These are phyloP conservation scores for Andrena fulva DNA, from an alignment of 2,888 invertebrate genomes.

Conservation along the genomic window DNA sequence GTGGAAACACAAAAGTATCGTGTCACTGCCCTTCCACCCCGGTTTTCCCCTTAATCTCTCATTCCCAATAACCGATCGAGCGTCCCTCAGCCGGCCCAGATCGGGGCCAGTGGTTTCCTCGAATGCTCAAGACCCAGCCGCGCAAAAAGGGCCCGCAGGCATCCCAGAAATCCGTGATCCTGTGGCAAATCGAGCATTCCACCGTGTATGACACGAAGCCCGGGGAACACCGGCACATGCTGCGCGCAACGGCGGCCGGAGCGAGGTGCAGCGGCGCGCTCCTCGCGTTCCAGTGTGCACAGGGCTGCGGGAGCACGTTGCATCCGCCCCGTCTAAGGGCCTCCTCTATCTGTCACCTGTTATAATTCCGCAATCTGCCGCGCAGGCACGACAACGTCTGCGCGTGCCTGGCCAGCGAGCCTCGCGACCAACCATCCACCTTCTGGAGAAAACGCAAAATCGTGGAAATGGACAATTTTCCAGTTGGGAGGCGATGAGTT, in stretches of 20 bases:
- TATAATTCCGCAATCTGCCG: constrained; percentile 82
- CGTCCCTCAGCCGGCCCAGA: too few relatives aligned
- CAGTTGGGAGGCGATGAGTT: too few relatives aligned
- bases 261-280: constrained; percentile 6
- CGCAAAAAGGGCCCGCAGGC: background rate
- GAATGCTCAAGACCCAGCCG: too few relatives aligned
- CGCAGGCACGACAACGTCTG: constrained; percentile 23
- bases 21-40: too few relatives aligned
- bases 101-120: too few relatives aligned
- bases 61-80: too few relatives aligned
- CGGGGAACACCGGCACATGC: constrained; percentile 43
- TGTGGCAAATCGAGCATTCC: constrained; percentile 27
- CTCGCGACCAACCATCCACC: background rate
- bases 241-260: constrained; percentile 20
- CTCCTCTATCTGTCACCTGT: constrained; percentile 83
- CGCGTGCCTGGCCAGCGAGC: constrained; percentile 6
- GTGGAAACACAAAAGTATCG: too few relatives aligned
- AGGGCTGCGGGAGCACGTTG: constrained; percentile 70
- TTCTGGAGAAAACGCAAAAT: background rate
- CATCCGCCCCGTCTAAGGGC: constrained; percentile 76
- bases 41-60: too few relatives aligned
- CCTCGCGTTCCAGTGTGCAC: constrained; percentile 61
- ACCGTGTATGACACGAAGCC: constrained; percentile 18
- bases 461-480: too few relatives aligned
- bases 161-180: constrained; percentile 33